Percentiles rank a stretch among this genome's conserved stretches.
Conservation (phyloP, 2,113 vertebrate species). For the Capricornis sumatraensis region DNA sequence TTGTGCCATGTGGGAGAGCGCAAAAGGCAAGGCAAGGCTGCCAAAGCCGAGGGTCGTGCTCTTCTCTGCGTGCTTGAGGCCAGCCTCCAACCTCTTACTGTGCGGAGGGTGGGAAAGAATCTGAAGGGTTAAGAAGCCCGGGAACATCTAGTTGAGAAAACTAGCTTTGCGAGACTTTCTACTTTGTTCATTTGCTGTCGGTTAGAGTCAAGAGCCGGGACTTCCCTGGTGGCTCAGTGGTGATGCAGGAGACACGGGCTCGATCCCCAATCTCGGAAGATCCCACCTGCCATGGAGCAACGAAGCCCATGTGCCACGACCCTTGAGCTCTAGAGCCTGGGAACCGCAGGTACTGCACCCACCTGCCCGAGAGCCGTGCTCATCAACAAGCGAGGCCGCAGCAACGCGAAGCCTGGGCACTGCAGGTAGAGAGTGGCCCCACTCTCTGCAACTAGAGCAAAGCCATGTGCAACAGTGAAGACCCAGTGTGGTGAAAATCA, state of each 20-base stretch:
- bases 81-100: not conserved
- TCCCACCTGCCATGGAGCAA: not conserved
- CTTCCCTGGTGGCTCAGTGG: not conserved
- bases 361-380: rapidly evolving
- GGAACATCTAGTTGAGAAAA: not conserved
- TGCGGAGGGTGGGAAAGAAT: not conserved
- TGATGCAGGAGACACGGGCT: no score
- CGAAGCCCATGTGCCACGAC: rapidly evolving
- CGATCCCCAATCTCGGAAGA: not conserved
- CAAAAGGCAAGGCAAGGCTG: not conserved
- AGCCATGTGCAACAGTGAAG: not conserved
- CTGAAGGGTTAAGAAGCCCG: not conserved
- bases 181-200: not conserved
- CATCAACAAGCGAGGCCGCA: rapidly evolving
- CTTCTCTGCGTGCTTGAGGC: not conserved
- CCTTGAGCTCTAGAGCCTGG: not conserved
- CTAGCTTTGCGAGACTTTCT: not conserved
- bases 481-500: rapidly evolving
- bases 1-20: not conserved
- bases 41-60: not conserved
- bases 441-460: not conserved
- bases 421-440: not conserved
- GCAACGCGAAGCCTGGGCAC: not conserved
- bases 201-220: not conserved
- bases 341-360: not conserved